phyloP scores from a whole-genome alignment of 2,888 invertebrate genomes.

The Leptopilina myrica region DNA sequence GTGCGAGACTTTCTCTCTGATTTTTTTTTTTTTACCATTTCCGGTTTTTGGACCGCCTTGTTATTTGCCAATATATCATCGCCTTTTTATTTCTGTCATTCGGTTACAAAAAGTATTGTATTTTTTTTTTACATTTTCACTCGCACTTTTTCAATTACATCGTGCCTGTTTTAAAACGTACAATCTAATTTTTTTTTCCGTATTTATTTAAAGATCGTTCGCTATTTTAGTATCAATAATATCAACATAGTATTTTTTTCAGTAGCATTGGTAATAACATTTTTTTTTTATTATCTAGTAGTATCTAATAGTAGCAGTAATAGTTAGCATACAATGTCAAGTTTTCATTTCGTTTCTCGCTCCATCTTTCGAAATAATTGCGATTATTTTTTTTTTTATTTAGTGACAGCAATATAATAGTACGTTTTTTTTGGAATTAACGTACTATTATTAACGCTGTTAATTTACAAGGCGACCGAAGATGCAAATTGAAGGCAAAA shows the following conservation, averaged over 20 bases:
- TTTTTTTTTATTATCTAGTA: constrained; percentile 57
- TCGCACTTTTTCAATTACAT: constrained; percentile 35
- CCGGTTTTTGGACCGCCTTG: constrained; percentile 66
- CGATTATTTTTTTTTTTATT: constrained; percentile 26
- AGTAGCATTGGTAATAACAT: constrained; percentile 58
- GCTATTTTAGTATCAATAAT: constrained; percentile 52
- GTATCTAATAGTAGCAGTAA: constrained; percentile 56
- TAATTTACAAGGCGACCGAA: constrained; percentile 63
- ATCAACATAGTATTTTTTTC: constrained; percentile 45
- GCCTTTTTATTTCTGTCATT: constrained; percentile 48
- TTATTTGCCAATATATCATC: constrained; percentile 30
- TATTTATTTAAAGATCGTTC: constrained; percentile 50
- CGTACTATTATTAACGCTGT: constrained; percentile 57
- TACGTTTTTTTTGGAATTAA: constrained; percentile 55
- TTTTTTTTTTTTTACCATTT: constrained; percentile 62
- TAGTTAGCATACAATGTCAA: constrained; percentile 58
- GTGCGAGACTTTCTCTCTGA: no score
- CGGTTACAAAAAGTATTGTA: constrained; percentile 54
- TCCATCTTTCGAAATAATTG: constrained; percentile 53
- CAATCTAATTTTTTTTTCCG: constrained; percentile 54
- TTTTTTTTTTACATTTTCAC: constrained; percentile 52
- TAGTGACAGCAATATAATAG: constrained; percentile 59
- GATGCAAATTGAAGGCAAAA: constrained; percentile 70
- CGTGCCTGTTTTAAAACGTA: constrained; percentile 37
- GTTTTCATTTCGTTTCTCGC: constrained; percentile 58